A percentile compares a stretch with the other conserved stretches of the same genome.
Conservation (phyloP, 2,113 vertebrate genomes). For the Pelvicachromis taeniatus region DNA sequence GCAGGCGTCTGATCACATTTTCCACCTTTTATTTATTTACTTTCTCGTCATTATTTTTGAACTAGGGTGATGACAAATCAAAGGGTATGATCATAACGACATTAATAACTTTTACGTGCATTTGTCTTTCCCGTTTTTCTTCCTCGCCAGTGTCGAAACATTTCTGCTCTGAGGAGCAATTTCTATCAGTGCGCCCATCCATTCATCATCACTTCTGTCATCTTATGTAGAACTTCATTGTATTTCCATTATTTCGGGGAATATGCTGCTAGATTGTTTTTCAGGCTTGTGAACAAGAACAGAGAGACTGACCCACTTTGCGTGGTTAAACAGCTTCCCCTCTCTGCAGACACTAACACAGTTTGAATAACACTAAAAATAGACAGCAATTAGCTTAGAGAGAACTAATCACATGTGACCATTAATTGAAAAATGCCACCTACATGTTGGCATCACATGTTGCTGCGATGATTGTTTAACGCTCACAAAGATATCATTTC, state of each 20-base stretch:
- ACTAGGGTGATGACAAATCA: background rate
- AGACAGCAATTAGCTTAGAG: background rate
- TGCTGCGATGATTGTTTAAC: background rate
- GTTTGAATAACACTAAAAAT: conserved; percentile 18
- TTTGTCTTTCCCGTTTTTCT: conserved; percentile 32
- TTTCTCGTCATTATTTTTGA: background rate
- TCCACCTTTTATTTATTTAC: background rate
- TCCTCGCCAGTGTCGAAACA: conserved; percentile 43
- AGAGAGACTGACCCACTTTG: conserved; percentile 12
- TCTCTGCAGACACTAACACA: background rate
- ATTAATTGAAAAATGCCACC: background rate
- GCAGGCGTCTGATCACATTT: background rate
- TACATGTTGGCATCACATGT: background rate
- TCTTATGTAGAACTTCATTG: conserved; percentile 43
- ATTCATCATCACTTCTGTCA: conserved; percentile 66
- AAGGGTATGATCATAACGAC: conserved; percentile 28
- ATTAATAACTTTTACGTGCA: conserved; percentile 10
- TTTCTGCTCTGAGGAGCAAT: conserved; percentile 47
- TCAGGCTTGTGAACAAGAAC: conserved; percentile 20
- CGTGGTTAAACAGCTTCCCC: conserved; percentile 1
- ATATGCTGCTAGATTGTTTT: background rate
- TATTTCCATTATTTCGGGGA: conserved; percentile 30
- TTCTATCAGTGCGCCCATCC: conserved; percentile 42
- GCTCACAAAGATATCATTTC: background rate
- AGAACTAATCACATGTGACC: background rate